These are phyloP conservation scores for Passerculus sandwichensis DNA, from an alignment of 2,797 vertebrate species.

Conservation along the genomic window DNA sequence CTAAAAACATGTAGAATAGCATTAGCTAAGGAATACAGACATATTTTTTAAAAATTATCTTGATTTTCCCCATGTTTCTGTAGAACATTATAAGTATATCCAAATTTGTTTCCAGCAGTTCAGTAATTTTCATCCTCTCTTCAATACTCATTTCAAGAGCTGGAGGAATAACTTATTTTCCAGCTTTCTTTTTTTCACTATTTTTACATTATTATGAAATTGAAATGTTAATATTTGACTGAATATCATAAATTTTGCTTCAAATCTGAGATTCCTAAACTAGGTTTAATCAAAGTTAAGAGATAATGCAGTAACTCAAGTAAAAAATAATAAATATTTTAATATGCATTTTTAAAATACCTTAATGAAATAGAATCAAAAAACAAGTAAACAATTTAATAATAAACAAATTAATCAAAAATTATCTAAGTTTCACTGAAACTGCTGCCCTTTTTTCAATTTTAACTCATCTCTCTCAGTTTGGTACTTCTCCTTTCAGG, in stretches of 20 bases:
- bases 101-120: not conserved
- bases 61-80: not conserved
- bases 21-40: not conserved
- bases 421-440: not conserved
- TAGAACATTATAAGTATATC: not conserved
- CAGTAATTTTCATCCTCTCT: not conserved
- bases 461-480: not conserved
- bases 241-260: not conserved
- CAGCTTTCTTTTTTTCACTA: not conserved
- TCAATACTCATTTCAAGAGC: not conserved
- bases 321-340: not conserved
- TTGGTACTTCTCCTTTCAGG: not conserved
- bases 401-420: not conserved
- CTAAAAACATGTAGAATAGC: not conserved
- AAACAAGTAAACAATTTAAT: not conserved
- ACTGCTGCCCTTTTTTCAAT: not conserved
- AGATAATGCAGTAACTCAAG: not conserved
- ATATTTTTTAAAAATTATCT: accelerated
- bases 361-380: not conserved
- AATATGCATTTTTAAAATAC: accelerated
- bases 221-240: not conserved
- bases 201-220: not conserved
- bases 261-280: not conserved
- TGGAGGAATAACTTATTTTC: not conserved
- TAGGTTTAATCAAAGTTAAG: not conserved